phyloP scores from a whole-genome alignment of 2,797 vertebrate genomes.

The Onychomys torridus region DNA sequence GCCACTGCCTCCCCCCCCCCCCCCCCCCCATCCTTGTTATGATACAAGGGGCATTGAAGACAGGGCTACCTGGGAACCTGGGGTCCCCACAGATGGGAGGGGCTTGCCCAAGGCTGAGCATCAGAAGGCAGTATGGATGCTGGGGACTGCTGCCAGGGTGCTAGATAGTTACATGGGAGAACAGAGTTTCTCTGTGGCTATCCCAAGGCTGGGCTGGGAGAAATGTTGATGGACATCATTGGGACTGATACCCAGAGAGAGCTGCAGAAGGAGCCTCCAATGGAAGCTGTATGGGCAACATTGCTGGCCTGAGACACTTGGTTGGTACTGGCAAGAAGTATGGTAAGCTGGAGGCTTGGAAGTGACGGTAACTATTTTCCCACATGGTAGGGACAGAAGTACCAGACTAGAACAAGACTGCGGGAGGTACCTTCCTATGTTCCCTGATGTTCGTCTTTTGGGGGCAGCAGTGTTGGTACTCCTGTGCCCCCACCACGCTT shows the following conservation, averaged over 20 bases:
- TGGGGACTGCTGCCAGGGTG: background rate
- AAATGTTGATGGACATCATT: background rate
- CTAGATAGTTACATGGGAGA: background rate
- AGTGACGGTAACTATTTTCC: too few species aligned
- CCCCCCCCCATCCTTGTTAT: background rate
- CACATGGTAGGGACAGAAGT: background rate
- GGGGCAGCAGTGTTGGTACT: background rate
- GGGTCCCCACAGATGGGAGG: background rate
- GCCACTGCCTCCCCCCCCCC: background rate
- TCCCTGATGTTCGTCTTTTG: background rate
- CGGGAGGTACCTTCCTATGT: background rate
- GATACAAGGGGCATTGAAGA: background rate
- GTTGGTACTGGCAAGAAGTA: background rate
- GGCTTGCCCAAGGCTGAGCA: background rate
- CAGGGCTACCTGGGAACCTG: background rate
- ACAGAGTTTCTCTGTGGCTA: background rate
- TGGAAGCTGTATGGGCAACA: rapidly evolving
- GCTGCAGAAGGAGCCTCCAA: background rate
- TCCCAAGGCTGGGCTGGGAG: background rate
- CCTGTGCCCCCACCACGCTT: too few species aligned
- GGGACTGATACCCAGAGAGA: too few species aligned
- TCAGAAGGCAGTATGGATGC: background rate
- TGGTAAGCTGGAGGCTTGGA: too few species aligned
- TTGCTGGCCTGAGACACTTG: too few species aligned
- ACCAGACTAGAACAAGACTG: too few species aligned